These are phyloP conservation scores for Crocuta crocuta DNA, from an alignment of 2,113 vertebrate species.

Conservation along the genomic window DNA sequence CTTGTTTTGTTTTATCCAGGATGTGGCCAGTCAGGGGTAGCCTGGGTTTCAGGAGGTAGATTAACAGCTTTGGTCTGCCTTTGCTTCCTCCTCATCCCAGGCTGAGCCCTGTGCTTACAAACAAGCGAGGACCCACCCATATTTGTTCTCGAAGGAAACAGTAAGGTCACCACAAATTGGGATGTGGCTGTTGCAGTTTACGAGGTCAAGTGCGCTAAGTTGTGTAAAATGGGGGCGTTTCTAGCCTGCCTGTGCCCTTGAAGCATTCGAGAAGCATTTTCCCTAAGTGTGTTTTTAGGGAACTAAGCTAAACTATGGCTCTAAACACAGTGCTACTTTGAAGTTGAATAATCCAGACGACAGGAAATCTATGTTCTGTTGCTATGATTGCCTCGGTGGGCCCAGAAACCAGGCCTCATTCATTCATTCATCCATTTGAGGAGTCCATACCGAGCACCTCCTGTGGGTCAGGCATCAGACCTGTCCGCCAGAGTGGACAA, in stretches of 20 bases:
- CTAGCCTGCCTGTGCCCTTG: background rate
- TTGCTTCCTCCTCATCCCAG: background rate
- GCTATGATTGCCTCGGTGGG: background rate
- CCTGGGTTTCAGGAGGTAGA: background rate
- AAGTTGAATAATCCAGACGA: background rate
- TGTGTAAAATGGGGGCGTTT: background rate
- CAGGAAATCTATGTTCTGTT: fast-evolving
- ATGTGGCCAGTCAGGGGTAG: too few species aligned
- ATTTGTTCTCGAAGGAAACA: background rate
- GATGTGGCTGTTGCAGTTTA: background rate
- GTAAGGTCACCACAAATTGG: background rate
- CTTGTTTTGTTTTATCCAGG: background rate
- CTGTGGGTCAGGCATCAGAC: background rate
- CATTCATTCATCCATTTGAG: background rate
- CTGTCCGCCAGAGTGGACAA: background rate
- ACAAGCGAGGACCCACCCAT: background rate
- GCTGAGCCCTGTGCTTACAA: background rate
- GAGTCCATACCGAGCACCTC: background rate
- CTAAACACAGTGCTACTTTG: background rate
- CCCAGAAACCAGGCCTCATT: background rate
- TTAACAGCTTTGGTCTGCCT: background rate
- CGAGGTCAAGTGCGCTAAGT: background rate
- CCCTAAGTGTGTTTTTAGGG: background rate
- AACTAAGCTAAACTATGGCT: background rate
- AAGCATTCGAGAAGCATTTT: background rate